Evolutionary conservation across 2,113 vertebrate species (phyloP), one percentile per base, ranked within the genome.

Genomic region (Microcebus griseorufus): DNA sequence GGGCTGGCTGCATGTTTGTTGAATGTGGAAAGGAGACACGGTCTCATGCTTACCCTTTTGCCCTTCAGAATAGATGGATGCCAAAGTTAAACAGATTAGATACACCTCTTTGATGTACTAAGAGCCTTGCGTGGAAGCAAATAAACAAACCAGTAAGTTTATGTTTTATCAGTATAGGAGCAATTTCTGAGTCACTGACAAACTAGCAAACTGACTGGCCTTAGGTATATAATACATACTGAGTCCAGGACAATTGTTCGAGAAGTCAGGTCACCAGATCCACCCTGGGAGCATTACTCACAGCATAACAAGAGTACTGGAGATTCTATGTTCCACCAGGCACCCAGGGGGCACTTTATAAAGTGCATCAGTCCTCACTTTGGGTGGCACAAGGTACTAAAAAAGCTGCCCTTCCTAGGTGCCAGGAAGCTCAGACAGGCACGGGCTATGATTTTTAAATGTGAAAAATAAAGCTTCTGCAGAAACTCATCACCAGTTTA

Each of bases 81-180:
- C 67, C 92, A 70, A 58, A 79, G 90, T 58, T 45, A 79, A 87
- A 86, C 88, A 89, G 58, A 92, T 80, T 65, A 75, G 34, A 72
- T 22, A n/a, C 45, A 51, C 69, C 20, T 64, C 85, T 93, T 90
- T 93, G 96, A 94, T 88, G 53, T 95, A n/a, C n/a, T 65, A 65
- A 88, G 88, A 85, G 91, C 58, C 45, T 69, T 23, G 53, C 88
- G 70, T 39, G 37, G 94, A 42, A 96, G 48, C 29, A 45, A 48
- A 90, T 29, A 88, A 93, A 95, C 53, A 90, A 65, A 82, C 29
- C 32, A 29, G 18, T 8, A 73, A 4, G 70, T 62, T 82, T 80
- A 64, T 39, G 73, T 94, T 90, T 92, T n/a, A 62, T 53, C 70
- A 72, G 70, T 18, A 1, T 18, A n/a, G 91, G 93, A 25, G 9